Evolutionary conservation across 1,140 invertebrate species (phyloP), one percentile per base, ranked within the genome.

Genomic region (Pseudomyrmex cubaensis): DNA sequence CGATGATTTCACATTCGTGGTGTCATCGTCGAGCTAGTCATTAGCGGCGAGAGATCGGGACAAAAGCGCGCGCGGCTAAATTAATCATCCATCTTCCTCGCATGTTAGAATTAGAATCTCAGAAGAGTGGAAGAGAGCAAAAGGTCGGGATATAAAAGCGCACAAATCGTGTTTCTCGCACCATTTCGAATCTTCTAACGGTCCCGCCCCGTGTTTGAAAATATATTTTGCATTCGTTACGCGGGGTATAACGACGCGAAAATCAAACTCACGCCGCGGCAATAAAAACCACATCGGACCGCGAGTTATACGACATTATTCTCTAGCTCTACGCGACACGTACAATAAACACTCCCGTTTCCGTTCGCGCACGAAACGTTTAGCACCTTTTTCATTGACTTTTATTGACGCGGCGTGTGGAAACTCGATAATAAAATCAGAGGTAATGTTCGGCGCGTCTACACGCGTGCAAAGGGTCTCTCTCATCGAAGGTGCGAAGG

Each of bases 321-420:
- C 61, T 61, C 72, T 77, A 82, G 22, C 54, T 20, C 67, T 88
- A 46, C 35, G 72, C 59, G 56, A 46, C 20, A 17, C 15, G 83
- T 20, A 25, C 72, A 87, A 88, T 88, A 83, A 87, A 88, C 73
- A 77, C 70, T 87, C 59, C 80, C 83, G 83, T 88, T 85, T 35
- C 35, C 35, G 35, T 35, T 85, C 66, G 20, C 66, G 77, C 67
- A 67, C 70, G 20, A 87, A 87, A 73, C 63, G 78, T 87, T 88
- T 87, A 88, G 48, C 83, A 77, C 83, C 86, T 88, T 82, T 46
- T 52, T 72, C 80, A 15, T 46, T 25, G 73, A 54, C 85, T 87
- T 87, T 87, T 87, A 87, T 87, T 86, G 66, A 69, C 63, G 63
- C 15, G 64, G 50, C 22, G 20, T 46, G 75, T 59, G 35, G 64